Conservation (phyloP, 2,113 vertebrate genomes). For the Clarias macrocephalus region DNA sequence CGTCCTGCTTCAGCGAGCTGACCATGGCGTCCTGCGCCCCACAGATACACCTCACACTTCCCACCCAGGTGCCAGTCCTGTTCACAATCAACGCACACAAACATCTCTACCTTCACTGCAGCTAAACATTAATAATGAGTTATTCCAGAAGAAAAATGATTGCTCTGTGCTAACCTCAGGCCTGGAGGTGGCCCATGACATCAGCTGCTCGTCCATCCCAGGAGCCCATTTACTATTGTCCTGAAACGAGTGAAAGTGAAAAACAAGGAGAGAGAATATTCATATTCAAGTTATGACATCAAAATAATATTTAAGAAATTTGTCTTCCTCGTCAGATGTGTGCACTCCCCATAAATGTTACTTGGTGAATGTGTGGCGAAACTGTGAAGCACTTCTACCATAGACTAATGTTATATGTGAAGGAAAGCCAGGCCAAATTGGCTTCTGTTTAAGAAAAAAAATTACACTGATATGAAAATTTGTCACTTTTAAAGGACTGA, state of each 20-base stretch:
- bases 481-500: background rate
- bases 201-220: slow-evolving; percentile 95
- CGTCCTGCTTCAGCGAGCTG: slow-evolving; percentile 94
- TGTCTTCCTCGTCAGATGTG: background rate
- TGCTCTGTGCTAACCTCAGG: slow-evolving; percentile 80
- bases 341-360: no score
- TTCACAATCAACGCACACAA: slow-evolving; percentile 5
- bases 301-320: no score
- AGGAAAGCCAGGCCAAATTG: no score
- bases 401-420: background rate
- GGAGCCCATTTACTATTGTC: slow-evolving; percentile 96
- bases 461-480: background rate
- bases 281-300: background rate
- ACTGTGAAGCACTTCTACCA: no score
- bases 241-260: slow-evolving; percentile 58
- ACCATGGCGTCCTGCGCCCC: slow-evolving; percentile 93
- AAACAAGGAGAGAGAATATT: background rate
- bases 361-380: no score
- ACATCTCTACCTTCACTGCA: background rate
- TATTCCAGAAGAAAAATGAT: background rate
- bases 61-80: slow-evolving; percentile 98
- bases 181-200: slow-evolving; percentile 95
- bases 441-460: slow-evolving; percentile 17
- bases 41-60: slow-evolving; percentile 91
- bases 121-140: background rate